Evolutionary conservation across 2,113 vertebrate genomes (phyloP).

Genomic region (Apteryx owenii): DNA sequence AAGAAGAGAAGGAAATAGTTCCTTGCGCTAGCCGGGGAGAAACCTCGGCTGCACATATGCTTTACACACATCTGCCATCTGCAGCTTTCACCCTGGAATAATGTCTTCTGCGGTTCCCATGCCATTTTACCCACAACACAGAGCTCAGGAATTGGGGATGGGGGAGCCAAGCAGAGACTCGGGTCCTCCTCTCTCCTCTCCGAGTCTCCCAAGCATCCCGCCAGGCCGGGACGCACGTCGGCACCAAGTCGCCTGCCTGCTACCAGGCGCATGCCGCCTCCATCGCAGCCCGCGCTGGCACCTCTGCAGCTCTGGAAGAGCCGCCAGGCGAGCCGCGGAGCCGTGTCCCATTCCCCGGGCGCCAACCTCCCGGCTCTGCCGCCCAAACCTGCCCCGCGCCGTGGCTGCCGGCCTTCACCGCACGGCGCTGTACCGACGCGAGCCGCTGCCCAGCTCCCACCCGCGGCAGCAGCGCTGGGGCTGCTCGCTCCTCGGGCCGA

Average conservation of each 20-base stretch:
- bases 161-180: neutral
- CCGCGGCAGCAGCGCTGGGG: too few species aligned
- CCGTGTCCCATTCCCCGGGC: too few species aligned
- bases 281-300: neutral
- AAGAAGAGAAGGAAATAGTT: neutral
- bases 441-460: too few species aligned
- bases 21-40: neutral
- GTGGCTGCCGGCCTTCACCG: too few species aligned
- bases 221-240: neutral
- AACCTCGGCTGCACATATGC: neutral
- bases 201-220: neutral
- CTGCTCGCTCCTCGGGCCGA: too few species aligned
- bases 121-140: conserved; percentile 34
- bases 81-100: neutral
- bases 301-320: too few species aligned
- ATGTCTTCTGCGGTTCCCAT: neutral
- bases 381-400: too few species aligned
- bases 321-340: too few species aligned
- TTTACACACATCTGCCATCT: conserved; percentile 19
- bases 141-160: neutral
- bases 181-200: neutral
- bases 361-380: too few species aligned
- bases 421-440: too few species aligned
- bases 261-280: neutral
- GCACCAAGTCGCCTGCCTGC: neutral